Percentiles rank a stretch among this genome's conserved stretches.
Conservation (phyloP, 2,888 invertebrate species). For the Chrysotoxum bicinctum region DNA sequence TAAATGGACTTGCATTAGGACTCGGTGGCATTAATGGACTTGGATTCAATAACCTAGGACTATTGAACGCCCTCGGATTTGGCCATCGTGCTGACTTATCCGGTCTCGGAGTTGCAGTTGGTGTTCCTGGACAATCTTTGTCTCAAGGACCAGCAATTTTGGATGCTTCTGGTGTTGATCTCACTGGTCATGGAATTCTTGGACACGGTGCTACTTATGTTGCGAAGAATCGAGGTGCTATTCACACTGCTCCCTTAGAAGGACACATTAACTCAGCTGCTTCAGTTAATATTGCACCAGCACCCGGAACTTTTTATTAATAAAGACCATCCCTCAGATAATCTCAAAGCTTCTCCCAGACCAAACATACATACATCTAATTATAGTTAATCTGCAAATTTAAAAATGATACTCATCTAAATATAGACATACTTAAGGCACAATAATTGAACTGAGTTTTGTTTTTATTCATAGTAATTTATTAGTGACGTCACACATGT, state of each 20-base stretch:
- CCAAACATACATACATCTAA: neutral
- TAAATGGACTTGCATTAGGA: conserved; percentile 70
- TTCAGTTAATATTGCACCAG: conserved; percentile 78
- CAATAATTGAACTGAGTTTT: neutral
- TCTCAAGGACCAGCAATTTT: conserved; percentile 65
- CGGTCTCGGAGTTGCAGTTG: neutral
- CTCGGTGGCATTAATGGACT: conserved; percentile 24
- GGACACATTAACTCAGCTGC: conserved; percentile 78
- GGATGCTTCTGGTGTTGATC: conserved; percentile 73
- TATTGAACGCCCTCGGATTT: neutral
- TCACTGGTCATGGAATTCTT: conserved; percentile 78
- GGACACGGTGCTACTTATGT: conserved; percentile 78
- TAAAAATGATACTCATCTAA: neutral
- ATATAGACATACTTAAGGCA: neutral
- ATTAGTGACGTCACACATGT: too few relatives aligned
- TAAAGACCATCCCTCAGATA: neutral
- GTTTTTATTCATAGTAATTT: too few relatives aligned
- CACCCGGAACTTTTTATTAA: conserved; percentile 77
- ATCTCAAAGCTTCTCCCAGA: neutral
- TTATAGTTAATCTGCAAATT: neutral
- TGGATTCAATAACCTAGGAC: conserved; percentile 9
- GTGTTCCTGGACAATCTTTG: conserved; percentile 34
- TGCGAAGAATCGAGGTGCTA: conserved; percentile 78
- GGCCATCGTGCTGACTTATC: neutral
- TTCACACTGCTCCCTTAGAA: conserved; percentile 78